Evolutionary conservation across 1,140 invertebrate species (phyloP), one percentile per base, ranked within the genome.

Genomic region (Leptoteleia sp.): DNA sequence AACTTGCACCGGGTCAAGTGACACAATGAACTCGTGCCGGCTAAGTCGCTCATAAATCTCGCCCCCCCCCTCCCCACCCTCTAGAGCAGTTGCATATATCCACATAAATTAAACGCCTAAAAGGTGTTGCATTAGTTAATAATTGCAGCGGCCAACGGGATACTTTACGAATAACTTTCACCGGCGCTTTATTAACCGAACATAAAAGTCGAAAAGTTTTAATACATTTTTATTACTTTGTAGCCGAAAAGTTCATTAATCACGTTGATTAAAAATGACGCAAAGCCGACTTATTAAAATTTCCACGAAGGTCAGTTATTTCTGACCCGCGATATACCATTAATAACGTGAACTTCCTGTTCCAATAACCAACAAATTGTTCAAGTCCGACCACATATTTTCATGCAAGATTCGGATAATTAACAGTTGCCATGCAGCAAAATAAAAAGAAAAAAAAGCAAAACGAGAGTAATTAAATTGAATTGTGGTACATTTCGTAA

Each of bases 1-100:
- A 62, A 61, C 8, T 37, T n/a, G 47, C 47, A 52, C 67, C 67
- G 55, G 55, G 55, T 71, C 67, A 54, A 52, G 47, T 42, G 43
- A 52, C 31, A 45, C 55, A 54, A 54, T 71, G 55, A 71, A 27
- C 47, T 62, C 15, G 16, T 19, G 31, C 12, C 22, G 7, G 9
- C 37, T 11, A 11, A 22, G 15, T 43, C 6, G 45, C 12, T n/a
- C 11, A 59, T 70, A 61, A 71, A 71, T 71, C 35, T 35, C 22
- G 4, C 16, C 22, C 4, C 25, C 19, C n/a, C n/a, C n/a, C 22
- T 6, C 22, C 22, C 6, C 22, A 25, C 3, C 3, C 22, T 3
- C 6, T 6, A 6, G 6, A 59, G 31, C 43, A 11, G 33, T 48
- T 40, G 52, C 65, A 38, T 43, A 48, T 13, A 27, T 43, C 9